Conservation (phyloP, 2,113 vertebrate species). For the Enhydra lutris region DNA sequence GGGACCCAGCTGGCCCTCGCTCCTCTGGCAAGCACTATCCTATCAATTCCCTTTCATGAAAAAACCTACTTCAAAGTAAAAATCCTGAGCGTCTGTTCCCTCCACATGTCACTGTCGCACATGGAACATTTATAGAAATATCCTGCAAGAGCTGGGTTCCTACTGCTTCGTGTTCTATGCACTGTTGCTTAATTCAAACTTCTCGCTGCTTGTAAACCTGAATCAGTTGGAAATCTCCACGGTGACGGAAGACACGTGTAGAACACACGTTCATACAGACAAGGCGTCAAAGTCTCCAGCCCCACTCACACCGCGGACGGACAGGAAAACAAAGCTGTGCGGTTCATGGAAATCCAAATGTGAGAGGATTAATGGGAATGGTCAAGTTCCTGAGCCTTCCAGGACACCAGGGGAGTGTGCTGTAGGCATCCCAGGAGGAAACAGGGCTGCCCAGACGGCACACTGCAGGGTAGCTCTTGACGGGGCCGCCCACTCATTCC, state of each 20-base stretch:
- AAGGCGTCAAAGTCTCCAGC: not conserved
- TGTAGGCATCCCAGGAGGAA: not conserved
- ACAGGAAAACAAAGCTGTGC: not conserved
- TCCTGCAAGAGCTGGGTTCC: not conserved
- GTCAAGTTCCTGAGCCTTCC: not conserved
- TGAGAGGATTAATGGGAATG: not conserved
- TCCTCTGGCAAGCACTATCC: accelerated
- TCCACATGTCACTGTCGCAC: not conserved
- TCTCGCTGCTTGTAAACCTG: conserved; percentile 13
- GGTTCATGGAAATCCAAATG: not conserved
- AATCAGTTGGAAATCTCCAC: not conserved
- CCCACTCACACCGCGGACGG: not conserved
- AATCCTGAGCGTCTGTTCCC: not conserved
- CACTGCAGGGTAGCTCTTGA: too few relatives aligned
- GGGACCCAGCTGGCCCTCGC: accelerated
- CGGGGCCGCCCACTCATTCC: not conserved
- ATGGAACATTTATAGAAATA: not conserved
- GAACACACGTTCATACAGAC: not conserved
- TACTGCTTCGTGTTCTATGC: not conserved
- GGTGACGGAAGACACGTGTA: not conserved
- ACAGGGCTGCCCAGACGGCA: not conserved
- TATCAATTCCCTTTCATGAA: not conserved
- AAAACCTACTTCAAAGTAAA: not conserved
- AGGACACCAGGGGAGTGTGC: not conserved
- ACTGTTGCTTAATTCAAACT: not conserved